Percentiles rank a stretch among this genome's conserved stretches.
Evolutionary conservation across 2,888 invertebrate species (phyloP).

Genomic region (Frankliniella intonsa): DNA sequence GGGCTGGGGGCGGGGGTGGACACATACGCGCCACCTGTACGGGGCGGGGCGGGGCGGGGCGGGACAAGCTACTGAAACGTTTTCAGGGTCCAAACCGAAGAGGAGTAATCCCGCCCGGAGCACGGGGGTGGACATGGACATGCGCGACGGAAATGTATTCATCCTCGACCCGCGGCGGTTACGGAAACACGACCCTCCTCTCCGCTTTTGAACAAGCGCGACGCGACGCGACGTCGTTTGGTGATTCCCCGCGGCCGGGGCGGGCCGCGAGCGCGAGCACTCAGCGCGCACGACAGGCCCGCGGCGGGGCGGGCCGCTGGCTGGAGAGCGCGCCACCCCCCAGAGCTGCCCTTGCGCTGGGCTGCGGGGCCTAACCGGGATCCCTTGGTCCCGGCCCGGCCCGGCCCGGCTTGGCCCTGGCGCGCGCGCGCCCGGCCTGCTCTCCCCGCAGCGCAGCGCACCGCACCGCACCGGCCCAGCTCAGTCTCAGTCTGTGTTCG

Average conservation of each 20-base stretch:
- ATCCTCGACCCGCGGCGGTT: too few species aligned
- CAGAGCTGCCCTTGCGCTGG: not conserved
- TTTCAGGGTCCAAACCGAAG: not conserved
- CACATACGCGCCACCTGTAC: not conserved
- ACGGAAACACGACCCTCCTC: too few species aligned
- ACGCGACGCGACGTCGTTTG: too few species aligned
- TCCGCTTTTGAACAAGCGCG: too few species aligned
- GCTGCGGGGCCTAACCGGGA: not conserved
- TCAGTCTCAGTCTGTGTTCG: conserved; percentile 9
- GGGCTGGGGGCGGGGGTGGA: not conserved
- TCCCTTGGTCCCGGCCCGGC: too few species aligned
- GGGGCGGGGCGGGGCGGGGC: not conserved
- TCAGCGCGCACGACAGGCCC: too few species aligned
- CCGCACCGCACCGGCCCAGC: not conserved
- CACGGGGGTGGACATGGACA: too few species aligned
- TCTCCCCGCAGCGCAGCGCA: not conserved
- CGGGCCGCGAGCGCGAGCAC: too few species aligned
- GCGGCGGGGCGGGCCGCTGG: too few species aligned
- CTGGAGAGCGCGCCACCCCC: not conserved
- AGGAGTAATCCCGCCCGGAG: too few species aligned
- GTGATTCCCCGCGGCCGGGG: too few species aligned
- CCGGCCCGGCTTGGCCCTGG: not conserved
- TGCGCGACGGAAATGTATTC: too few species aligned
- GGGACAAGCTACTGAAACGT: not conserved
- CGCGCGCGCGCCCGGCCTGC: not conserved